These are phyloP conservation scores for Struthio camelus DNA, from an alignment of 2,113 vertebrate species.

Conservation along the genomic window DNA sequence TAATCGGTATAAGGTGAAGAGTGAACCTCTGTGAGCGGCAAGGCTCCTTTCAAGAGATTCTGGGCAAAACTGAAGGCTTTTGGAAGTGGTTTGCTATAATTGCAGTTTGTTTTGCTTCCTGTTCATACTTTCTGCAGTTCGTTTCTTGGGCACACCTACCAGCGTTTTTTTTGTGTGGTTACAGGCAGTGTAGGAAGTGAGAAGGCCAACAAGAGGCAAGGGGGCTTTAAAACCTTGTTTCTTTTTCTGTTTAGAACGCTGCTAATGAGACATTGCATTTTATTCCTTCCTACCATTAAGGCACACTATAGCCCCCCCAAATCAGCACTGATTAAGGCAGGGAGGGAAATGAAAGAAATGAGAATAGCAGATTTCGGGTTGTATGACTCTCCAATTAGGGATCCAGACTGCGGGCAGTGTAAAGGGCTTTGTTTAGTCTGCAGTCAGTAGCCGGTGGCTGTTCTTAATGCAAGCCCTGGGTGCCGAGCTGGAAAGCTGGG, in stretches of 20 bases:
- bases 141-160: background rate
- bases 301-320: background rate
- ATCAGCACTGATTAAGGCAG: background rate
- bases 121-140: background rate
- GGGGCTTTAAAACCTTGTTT: slow-evolving; percentile 5
- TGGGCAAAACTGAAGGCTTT: background rate
- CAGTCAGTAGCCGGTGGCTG: background rate
- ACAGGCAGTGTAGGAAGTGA: background rate
- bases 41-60: background rate
- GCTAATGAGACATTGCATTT: accelerated
- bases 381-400: background rate
- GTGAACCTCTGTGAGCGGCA: background rate
- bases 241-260: background rate
- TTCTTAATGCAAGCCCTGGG: background rate
- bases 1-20: background rate
- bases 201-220: slow-evolving; percentile 1
- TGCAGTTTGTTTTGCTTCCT: slow-evolving; percentile 15
- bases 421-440: slow-evolving; percentile 13
- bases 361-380: background rate
- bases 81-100: slow-evolving; percentile 40
- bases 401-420: background rate
- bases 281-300: background rate
- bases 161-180: background rate
- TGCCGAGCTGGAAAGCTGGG: background rate
- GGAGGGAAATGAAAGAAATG: background rate